These are phyloP conservation scores for Zootoca vivipara DNA, from an alignment of 2,113 vertebrate genomes.

Conservation along the genomic window DNA sequence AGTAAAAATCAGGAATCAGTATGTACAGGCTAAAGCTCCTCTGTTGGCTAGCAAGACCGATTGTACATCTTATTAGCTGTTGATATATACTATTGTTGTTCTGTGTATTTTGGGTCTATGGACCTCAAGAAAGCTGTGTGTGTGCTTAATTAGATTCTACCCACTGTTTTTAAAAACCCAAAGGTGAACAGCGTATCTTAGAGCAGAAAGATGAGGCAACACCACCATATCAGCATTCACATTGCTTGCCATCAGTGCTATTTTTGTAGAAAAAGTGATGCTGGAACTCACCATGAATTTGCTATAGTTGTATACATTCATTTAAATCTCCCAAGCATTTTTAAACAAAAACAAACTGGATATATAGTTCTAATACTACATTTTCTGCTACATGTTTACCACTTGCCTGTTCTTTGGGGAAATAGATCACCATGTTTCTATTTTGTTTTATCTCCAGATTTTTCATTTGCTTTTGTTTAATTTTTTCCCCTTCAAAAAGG, in stretches of 20 bases:
- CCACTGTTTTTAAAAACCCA: not conserved
- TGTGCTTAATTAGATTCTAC: not conserved
- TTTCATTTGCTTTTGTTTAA: not conserved
- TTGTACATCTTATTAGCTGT: no score
- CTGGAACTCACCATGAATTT: not conserved
- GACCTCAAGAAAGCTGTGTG: no score
- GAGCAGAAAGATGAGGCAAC: no score
- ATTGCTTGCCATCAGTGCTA: not conserved
- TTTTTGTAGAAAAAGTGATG: no score
- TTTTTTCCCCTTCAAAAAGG: not conserved
- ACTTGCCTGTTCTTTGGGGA: not conserved
- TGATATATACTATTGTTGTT: no score
- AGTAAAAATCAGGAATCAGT: no score
- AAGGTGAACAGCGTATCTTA: not conserved
- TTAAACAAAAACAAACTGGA: not conserved
- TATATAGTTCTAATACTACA: not conserved
- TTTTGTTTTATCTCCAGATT: not conserved
- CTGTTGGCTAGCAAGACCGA: no score
- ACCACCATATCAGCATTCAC: not conserved
- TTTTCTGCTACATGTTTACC: not conserved
- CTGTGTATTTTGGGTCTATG: no score
- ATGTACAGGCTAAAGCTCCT: no score
- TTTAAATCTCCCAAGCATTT: not conserved
- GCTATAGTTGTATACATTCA: not conserved
- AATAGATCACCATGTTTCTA: not conserved